phyloP scores from a whole-genome alignment of 2,113 vertebrate species.

The western clawed frog (Xenopus tropicalis) region DNA sequence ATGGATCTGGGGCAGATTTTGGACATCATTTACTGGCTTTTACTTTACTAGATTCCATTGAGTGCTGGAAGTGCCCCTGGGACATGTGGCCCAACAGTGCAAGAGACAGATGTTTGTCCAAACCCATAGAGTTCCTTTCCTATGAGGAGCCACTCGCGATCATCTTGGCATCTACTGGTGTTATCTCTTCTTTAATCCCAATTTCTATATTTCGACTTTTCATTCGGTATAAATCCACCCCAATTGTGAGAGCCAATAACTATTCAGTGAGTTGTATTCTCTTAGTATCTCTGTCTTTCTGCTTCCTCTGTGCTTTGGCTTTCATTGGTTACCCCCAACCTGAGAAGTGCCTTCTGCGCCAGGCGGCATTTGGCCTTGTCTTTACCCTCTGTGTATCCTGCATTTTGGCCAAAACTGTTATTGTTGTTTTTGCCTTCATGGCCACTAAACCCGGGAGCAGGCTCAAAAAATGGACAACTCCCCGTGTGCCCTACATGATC shows the following conservation, averaged over 20 bases:
- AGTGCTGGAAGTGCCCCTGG: not conserved
- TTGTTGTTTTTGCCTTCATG: conserved; percentile 26
- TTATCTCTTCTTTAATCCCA: not conserved
- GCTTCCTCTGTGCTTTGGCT: conserved; percentile 21
- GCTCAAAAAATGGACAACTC: conserved; percentile 11
- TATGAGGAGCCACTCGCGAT: not conserved
- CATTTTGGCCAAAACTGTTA: conserved; percentile 35
- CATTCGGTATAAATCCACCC: not conserved
- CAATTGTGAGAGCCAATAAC: conserved; percentile 45
- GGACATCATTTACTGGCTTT: no score
- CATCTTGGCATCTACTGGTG: not conserved
- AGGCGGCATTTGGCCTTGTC: conserved; percentile 17
- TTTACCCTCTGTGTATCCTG: conserved; percentile 31
- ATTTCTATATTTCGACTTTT: not conserved
- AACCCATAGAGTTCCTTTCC: not conserved
- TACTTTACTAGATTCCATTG: not conserved
- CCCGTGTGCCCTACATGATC: conserved; percentile 30
- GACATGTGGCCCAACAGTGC: not conserved
- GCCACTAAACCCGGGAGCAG: conserved; percentile 19
- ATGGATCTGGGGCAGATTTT: no score
- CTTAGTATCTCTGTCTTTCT: conserved; percentile 14
- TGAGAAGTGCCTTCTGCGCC: conserved; percentile 16
- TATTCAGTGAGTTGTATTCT: conserved; percentile 46
- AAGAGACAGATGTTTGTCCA: not conserved
- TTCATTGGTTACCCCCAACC: conserved; percentile 8